A percentile compares a stretch with the other conserved stretches of the same genome.
Evolutionary conservation across 1,140 invertebrate species (phyloP).

Genomic region (Limonius californicus): DNA sequence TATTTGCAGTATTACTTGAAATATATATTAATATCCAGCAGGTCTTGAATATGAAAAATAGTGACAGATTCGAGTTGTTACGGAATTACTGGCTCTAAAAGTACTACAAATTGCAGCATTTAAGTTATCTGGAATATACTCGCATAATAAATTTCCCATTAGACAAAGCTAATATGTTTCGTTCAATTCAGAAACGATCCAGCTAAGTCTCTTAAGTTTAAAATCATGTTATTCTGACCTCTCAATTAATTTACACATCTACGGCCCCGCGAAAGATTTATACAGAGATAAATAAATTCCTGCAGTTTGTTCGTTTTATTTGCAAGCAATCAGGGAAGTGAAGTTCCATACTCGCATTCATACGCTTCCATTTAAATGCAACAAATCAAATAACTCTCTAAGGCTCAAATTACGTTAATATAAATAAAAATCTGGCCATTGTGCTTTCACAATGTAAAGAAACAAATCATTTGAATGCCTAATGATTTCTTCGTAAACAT

Average conservation of each 20-base stretch:
- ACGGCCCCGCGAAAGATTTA: background rate
- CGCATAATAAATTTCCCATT: background rate
- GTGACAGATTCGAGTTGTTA: no score
- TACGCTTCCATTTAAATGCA: background rate
- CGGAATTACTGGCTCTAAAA: no score
- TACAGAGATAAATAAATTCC: background rate
- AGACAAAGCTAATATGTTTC: conserved; percentile 6
- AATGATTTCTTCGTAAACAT: background rate
- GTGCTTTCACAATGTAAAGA: background rate
- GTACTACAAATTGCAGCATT: background rate
- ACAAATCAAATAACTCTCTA: background rate
- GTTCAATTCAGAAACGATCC: background rate
- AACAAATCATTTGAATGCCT: conserved; percentile 7
- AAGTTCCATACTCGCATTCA: no score
- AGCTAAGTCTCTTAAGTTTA: background rate
- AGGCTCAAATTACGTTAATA: background rate
- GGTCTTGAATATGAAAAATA: background rate
- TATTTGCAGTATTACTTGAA: no score
- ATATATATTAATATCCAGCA: background rate
- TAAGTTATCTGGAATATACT: background rate
- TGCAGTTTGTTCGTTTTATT: background rate
- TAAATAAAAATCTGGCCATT: background rate
- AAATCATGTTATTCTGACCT: conserved; percentile 4
- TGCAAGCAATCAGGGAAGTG: no score
- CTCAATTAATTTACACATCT: conserved; percentile 5